phyloP scores from a whole-genome alignment of 2,888 invertebrate species.

The Amphimallon solstitiale region DNA sequence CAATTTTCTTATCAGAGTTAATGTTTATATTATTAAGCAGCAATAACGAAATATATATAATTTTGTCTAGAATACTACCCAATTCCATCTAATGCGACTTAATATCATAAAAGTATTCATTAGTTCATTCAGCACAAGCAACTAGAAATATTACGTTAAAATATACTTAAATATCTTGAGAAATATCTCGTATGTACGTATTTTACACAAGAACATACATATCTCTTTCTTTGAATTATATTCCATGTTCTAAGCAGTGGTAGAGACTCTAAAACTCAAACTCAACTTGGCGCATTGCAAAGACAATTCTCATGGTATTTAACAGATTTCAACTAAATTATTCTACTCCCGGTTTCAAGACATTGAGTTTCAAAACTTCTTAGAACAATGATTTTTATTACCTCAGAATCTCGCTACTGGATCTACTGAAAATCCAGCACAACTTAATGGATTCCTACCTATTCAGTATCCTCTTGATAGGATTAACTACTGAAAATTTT shows the following conservation, averaged over 20 bases:
- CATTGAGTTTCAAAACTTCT: conserved; percentile 53
- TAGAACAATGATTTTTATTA: conserved; percentile 59
- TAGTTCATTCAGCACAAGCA: no score
- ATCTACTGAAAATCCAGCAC: conserved; percentile 21
- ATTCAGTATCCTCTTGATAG: conserved; percentile 20
- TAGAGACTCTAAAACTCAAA: conserved; percentile 27
- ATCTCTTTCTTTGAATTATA: conserved; percentile 25
- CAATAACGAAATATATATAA: no score
- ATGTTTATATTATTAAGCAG: no score
- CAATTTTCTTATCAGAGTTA: no score
- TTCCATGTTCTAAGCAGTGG: conserved; percentile 6
- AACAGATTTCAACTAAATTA: conserved; percentile 58
- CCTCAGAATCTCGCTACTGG: conserved; percentile 48
- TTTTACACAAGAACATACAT: no score
- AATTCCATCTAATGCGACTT: no score
- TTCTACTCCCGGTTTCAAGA: conserved; percentile 50
- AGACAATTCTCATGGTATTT: conserved; percentile 58
- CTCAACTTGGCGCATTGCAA: conserved; percentile 53
- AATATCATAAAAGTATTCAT: no score
- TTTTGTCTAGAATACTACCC: no score
- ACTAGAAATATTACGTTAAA: no score
- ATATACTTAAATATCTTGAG: no score
- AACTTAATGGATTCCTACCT: conserved; percentile 26
- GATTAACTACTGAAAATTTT: not conserved
- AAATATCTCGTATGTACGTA: no score